phyloP scores from a whole-genome alignment of 2,797 vertebrate species.

The Heterohyrax brucei region DNA sequence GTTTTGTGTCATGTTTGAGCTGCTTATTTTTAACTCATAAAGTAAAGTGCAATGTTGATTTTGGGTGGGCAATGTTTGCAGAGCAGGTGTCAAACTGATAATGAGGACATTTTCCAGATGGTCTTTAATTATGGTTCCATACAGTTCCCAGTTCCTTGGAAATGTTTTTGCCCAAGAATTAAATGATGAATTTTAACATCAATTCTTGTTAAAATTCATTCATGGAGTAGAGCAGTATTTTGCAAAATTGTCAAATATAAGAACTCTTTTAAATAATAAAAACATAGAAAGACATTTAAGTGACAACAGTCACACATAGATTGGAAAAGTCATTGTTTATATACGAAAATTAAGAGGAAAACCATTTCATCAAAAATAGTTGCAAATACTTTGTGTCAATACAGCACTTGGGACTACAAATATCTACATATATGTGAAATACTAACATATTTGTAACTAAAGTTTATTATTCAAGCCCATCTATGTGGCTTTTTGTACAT shows the following conservation, averaged over 20 bases:
- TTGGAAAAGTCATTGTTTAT: neutral
- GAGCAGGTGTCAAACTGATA: neutral
- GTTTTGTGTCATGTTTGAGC: slow-evolving; percentile 1
- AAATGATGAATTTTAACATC: neutral
- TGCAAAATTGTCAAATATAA: neutral
- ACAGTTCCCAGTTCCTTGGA: neutral
- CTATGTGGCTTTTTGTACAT: neutral
- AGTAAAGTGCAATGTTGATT: neutral
- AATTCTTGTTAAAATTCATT: slow-evolving; percentile 46
- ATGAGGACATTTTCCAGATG: neutral
- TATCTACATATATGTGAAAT: neutral
- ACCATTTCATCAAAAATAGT: neutral
- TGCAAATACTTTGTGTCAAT: neutral
- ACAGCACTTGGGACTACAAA: neutral
- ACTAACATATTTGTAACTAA: neutral
- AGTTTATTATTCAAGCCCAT: neutral
- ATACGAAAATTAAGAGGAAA: neutral
- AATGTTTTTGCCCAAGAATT: neutral
- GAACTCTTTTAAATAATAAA: neutral
- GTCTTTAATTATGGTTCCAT: neutral
- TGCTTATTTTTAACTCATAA: slow-evolving; percentile 16
- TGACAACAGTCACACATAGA: neutral
- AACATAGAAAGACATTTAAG: neutral
- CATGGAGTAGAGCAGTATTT: neutral
- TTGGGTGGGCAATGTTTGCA: neutral